Base-by-base conservation (phyloP, 2,113 vertebrate species). In the Colistium nudipinnis region DNA sequence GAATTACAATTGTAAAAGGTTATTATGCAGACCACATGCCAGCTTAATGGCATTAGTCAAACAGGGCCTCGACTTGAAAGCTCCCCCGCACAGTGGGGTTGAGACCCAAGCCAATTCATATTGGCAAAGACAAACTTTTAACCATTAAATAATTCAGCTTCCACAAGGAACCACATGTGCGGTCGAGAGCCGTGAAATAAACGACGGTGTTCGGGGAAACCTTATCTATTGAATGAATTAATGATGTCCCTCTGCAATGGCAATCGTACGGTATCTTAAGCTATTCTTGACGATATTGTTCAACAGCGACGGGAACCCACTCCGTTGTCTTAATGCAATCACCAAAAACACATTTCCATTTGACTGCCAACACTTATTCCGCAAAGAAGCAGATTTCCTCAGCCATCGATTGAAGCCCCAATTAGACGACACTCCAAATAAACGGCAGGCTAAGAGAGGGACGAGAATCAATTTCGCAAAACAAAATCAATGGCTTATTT, bases 41-140 rank as follows among this genome's bases (percentile, higher is more conserved):
- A 7, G 20, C 14, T 33, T 54, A 78, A 48, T 2, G 0, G 30
- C 68, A 61, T 54, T 48, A 47, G 73, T 56, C 62, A 68, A 55
- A 28, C 48, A 45, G 4, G 47, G 47, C 54, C 33, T 0, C 8
- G 19, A 19, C 36, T 35, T 67, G 35, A 62, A 27, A 4, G 45
- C 11, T 13, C 28, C 24, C 25, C 45, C 47, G 59, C 24, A 17
- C 10, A 31, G 51, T 13, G 20, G 22, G 48, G 27, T 11, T 65
- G 45, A n/a, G n/a, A 63, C 71, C 35, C 35, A 7, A 48, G 47
- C n/a, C 31, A 57, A n/a, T 39, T 31, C 30, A 56, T 52, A 25
- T 53, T 44, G 41, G 41, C 41, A 44, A n/a, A n/a, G n/a, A n/a
- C n/a, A n/a, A n/a, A n/a, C n/a, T n/a, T n/a, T n/a, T n/a, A n/a